Evolutionary conservation across 1,140 invertebrate species (phyloP).

Genomic region (Drosophila watanabei): DNA sequence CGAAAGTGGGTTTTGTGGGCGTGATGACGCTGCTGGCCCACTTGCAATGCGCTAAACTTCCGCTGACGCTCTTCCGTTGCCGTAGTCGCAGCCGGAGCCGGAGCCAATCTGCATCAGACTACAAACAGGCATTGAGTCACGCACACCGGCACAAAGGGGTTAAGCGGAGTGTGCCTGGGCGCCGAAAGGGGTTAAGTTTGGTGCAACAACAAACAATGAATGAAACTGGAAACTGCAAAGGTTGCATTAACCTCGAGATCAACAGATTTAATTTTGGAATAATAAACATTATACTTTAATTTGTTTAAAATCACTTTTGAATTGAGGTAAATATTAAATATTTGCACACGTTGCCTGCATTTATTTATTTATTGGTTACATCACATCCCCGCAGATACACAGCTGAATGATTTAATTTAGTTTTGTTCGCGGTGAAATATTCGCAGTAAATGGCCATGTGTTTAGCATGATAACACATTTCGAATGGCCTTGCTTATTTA

Average conservation of each 20-base stretch:
- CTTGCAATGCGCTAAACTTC: slow-evolving; percentile 60
- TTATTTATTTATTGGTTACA: background rate
- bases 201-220: slow-evolving; percentile 5
- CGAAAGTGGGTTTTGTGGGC: slow-evolving; percentile 27
- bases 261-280: slow-evolving; percentile 2
- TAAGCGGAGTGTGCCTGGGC: background rate
- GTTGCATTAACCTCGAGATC: slow-evolving; percentile 8
- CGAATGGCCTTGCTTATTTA: slow-evolving; percentile 18
- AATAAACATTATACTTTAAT: background rate
- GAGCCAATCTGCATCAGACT: slow-evolving; percentile 65
- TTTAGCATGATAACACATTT: slow-evolving; percentile 15
- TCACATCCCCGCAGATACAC: background rate
- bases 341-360: slow-evolving; percentile 1
- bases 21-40: slow-evolving; percentile 38
- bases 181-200: background rate
- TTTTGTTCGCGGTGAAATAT: background rate
- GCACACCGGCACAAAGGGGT: slow-evolving; percentile 26
- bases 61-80: slow-evolving; percentile 24
- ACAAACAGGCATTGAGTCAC: slow-evolving; percentile 53
- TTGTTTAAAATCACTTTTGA: background rate
- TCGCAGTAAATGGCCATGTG: slow-evolving; percentile 7
- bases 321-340: slow-evolving; percentile 11
- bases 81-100: slow-evolving; percentile 33
- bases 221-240: background rate
- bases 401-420: slow-evolving; percentile 4